Base-by-base conservation (phyloP, 64 coral and sea anemone species). In the Dendrophyllia cribrosa region DNA sequence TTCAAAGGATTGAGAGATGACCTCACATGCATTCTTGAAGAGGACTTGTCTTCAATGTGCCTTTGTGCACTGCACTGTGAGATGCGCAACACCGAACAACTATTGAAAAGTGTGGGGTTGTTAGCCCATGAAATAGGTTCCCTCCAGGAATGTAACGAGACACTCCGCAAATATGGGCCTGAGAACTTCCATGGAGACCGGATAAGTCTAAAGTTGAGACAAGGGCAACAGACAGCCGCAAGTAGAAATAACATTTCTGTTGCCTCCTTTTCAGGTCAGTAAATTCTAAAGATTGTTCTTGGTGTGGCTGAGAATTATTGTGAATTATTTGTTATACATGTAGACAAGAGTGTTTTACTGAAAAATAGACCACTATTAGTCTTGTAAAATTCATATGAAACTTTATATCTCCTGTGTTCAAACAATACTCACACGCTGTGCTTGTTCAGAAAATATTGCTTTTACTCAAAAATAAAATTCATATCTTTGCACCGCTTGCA, bases 21-120 rank as follows among this genome's bases (percentile, higher is more conserved):
- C 19, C 46, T 89, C 24, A 78, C 72, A 68, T 63, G 60, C 45
- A 44, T 91, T 12, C 66, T 82, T 53, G 77, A 91, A 17, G 64
- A 91, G 34, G 88, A 91, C 23, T 50, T 91, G 52, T 50, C 59
- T 51, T 70, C 88, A 65, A 50, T 90, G 59, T 67, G 61, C 82
- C 76, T 91, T 2, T 91, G 89, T 82, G 58, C 75, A 7, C 43
- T 91, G 17, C 89, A 91, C 17, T 91, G 89, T 48, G 89, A 91
- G 55, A 76, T 72, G 55, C 2, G 89, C 4, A 82, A 89, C 26
- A 89, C 56, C 8, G 87, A 89, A 43, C 77, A 91, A 47, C 14
- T 91, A 19, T 50, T 91, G 20, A 78, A 69, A 20, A 79, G 76
- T 82, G 24, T 82, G 16, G 89, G 89, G 2, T 59, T 91, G 52